phyloP scores from a whole-genome alignment of 2,797 vertebrate species.

The Brachyalestes nurse region DNA sequence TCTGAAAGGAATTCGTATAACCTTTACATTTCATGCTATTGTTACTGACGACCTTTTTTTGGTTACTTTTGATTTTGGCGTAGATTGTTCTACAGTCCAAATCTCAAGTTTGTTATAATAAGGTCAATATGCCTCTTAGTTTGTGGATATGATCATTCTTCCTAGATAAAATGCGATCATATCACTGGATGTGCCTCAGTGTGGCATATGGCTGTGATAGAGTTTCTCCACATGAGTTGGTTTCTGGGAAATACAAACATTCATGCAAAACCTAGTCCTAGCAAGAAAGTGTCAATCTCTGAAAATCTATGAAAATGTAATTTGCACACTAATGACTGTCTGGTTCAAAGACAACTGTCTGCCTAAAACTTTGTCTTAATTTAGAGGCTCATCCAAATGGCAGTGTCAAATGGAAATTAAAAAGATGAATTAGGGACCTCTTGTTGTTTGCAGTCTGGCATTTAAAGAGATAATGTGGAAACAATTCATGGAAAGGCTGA shows the following conservation, averaged over 20 bases:
- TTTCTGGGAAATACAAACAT: not conserved
- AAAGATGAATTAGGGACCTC: conserved; percentile 32
- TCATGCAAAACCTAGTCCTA: not conserved
- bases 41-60: not conserved
- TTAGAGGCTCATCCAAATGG: conserved; percentile 30
- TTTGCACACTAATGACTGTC: conserved; percentile 2
- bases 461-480: conserved; percentile 33
- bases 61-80: not conserved
- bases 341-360: conserved; percentile 14
- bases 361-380: conserved; percentile 25
- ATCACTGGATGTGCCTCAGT: not conserved
- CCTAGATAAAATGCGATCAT: conserved; percentile 17
- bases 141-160: too few species aligned
- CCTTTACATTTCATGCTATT: not conserved
- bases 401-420: conserved; percentile 39
- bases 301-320: conserved; percentile 31
- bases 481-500: conserved; percentile 20
- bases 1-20: not conserved
- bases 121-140: not conserved
- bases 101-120: not conserved
- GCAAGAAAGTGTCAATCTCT: conserved; percentile 18
- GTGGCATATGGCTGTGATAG: not conserved
- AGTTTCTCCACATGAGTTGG: not conserved
- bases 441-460: conserved; percentile 22
- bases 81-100: not conserved